Evolutionary conservation across 2,113 vertebrate species (phyloP).

Genomic region (Gavia stellata): DNA sequence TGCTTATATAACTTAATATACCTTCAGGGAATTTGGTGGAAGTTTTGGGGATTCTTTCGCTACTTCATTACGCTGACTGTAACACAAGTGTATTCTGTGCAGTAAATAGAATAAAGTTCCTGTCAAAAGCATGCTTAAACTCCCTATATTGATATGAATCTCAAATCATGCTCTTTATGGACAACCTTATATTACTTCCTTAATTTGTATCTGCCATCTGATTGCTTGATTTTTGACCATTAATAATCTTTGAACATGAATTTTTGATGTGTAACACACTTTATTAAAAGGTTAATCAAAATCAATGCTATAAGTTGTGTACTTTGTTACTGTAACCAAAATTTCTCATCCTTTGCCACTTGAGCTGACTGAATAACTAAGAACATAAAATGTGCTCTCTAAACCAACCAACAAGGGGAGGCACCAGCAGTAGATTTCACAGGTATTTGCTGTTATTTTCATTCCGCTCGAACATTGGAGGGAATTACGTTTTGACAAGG

Average conservation of each 20-base stretch:
- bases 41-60: not conserved
- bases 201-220: not conserved
- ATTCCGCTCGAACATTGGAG: not conserved
- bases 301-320: not conserved
- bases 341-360: not conserved
- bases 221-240: not conserved
- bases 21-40: not conserved
- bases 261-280: not conserved
- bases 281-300: not conserved
- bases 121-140: not conserved
- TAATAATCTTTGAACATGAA: not conserved
- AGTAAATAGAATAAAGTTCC: not conserved
- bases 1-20: not conserved
- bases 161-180: not conserved
- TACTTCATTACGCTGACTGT: not conserved
- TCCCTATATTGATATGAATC: accelerated
- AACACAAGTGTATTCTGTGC: not conserved
- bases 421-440: not conserved
- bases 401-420: not conserved
- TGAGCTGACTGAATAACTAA: not conserved
- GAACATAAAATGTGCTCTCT: not conserved
- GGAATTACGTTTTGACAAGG: not conserved
- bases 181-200: not conserved
- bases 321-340: not conserved
- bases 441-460: not conserved